Evolutionary conservation across 2,113 vertebrate species (phyloP).

Genomic region (Neofelis nebulosa): DNA sequence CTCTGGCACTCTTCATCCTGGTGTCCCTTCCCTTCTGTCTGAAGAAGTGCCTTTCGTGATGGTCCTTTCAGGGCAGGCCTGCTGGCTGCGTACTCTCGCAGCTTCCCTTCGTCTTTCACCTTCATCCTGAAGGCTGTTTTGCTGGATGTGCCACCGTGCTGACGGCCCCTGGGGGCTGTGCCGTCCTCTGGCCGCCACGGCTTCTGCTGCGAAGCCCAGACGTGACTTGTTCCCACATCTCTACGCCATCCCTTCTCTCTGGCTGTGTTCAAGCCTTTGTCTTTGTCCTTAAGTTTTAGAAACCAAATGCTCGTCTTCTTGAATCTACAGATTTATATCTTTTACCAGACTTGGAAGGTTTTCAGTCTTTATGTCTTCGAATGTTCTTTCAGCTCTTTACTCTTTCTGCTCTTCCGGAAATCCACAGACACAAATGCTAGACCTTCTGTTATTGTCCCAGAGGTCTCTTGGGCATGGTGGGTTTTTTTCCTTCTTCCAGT

Average conservation of each 20-base stretch:
- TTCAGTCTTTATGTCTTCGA: not conserved
- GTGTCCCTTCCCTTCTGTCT: not conserved
- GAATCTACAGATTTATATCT: not conserved
- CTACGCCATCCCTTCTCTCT: fast-evolving
- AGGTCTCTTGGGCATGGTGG: not conserved
- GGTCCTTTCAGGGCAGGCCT: not conserved
- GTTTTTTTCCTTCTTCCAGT: not conserved
- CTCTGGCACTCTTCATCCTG: not conserved
- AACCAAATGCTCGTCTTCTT: not conserved
- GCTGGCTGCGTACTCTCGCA: not conserved
- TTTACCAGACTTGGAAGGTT: not conserved
- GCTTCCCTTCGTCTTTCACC: not conserved
- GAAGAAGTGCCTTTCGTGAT: not conserved
- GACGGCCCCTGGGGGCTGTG: no score
- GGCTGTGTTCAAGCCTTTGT: not conserved
- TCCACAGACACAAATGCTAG: not conserved
- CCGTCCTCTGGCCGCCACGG: not conserved
- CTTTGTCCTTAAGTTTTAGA: not conserved
- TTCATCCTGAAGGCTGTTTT: not conserved
- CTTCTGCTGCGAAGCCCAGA: not conserved
- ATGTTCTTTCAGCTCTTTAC: not conserved
- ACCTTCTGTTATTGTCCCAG: not conserved
- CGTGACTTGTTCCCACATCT: fast-evolving
- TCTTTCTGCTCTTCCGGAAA: not conserved
- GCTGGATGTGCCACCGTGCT: not conserved